Percentiles rank a stretch among this genome's conserved stretches.
Conservation (phyloP, 2,797 vertebrate genomes). For the Cynopterus sphinx region DNA sequence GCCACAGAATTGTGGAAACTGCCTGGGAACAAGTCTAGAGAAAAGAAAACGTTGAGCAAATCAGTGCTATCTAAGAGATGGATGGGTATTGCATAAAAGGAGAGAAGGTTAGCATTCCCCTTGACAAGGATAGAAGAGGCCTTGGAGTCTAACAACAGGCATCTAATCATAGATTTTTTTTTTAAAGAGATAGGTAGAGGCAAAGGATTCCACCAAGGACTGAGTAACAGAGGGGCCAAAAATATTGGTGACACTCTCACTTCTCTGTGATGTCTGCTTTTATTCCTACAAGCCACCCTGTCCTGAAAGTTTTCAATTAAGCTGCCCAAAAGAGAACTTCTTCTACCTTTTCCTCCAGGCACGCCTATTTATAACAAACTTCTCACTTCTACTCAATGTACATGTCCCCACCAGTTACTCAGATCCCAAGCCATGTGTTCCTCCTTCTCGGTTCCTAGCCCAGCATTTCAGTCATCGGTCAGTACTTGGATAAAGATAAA, state of each 20-base stretch:
- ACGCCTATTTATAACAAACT: not conserved
- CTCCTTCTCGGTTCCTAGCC: not conserved
- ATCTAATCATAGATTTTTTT: not conserved
- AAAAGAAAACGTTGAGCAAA: not conserved
- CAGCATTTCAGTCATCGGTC: not conserved
- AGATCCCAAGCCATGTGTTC: not conserved
- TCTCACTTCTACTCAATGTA: not conserved
- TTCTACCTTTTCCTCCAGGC: not conserved
- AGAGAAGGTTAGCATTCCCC: not conserved
- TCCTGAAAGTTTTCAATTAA: not conserved
- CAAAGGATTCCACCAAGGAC: not conserved
- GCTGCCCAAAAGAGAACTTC: not conserved
- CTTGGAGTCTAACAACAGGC: not conserved
- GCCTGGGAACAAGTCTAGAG: not conserved
- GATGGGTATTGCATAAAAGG: not conserved
- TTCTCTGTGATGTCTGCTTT: not conserved
- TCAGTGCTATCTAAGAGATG: not conserved
- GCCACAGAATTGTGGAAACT: not conserved
- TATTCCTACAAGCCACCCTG: not conserved
- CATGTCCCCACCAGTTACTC: not conserved
- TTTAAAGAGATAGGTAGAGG: not conserved
- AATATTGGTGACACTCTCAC: not conserved
- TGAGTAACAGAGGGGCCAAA: not conserved
- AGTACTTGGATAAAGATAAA: slow-evolving; percentile 12
- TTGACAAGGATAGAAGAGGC: not conserved